phyloP scores from a whole-genome alignment of 1,140 invertebrate genomes.

The Pseudomyrmex sp. region DNA sequence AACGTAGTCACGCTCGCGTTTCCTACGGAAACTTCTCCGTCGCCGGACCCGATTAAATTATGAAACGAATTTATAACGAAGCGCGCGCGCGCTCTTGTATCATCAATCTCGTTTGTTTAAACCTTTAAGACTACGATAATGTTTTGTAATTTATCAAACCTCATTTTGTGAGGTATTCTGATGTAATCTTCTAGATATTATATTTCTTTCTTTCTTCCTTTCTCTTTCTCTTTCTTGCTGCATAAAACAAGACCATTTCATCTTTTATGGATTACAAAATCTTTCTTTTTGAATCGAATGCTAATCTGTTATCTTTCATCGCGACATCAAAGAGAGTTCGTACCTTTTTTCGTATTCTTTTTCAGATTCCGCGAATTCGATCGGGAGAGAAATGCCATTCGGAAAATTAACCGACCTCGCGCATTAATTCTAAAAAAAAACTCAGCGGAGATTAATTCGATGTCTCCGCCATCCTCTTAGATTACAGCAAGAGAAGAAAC shows the following conservation, averaged over 20 bases:
- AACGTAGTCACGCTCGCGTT: neutral
- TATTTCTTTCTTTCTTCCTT: too few species aligned
- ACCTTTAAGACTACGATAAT: neutral
- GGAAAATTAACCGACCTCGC: neutral
- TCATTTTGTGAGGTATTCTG: neutral
- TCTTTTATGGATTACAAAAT: neutral
- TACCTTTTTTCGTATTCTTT: neutral
- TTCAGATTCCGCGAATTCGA: too few species aligned
- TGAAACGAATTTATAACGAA: neutral
- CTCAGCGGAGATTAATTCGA: neutral
- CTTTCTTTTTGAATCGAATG: neutral
- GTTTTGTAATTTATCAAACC: neutral
- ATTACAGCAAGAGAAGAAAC: neutral
- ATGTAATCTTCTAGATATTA: neutral
- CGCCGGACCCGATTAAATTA: neutral
- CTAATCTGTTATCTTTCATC: too few species aligned
- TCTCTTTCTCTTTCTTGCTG: too few species aligned
- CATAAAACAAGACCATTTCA: neutral
- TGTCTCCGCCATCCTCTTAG: neutral
- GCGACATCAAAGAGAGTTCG: neutral
- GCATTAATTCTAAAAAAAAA: too few species aligned
- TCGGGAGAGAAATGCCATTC: neutral
- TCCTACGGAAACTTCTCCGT: neutral
- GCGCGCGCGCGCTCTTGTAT: neutral
- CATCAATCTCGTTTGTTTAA: constrained; percentile 11